Evolutionary conservation across 2,797 vertebrate species (phyloP), one percentile per base, ranked within the genome.

Genomic region (Calcarius lapponicus): DNA sequence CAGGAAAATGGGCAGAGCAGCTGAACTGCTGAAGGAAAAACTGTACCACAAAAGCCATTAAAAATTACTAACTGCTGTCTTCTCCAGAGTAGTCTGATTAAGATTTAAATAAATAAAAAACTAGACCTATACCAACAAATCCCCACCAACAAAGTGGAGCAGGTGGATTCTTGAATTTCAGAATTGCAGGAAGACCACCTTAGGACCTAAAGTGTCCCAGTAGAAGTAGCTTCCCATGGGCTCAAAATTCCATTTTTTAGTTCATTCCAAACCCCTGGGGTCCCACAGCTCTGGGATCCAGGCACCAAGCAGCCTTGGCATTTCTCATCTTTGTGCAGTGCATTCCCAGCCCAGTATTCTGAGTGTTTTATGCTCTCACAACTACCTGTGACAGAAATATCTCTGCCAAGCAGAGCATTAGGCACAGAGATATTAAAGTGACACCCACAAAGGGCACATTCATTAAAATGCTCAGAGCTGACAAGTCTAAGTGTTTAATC

Each of bases 231-330:
- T 10, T 38, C 3, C 43, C 6, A 2, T 28, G 13, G 66, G 60
- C 29, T 21, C 32, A 34, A 38, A 61, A 10, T 3, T 36, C 13
- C 6, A 14, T 15, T 42, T 51, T 32, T 32, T 13, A 65, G 11
- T 17, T 58, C 22, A 62, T 6, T 58, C 16, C 1, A 8, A 80
- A 15, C 5, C 10, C 11, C 6, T 7, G 5, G 9, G 1, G 2
- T 2, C 6, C 17, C 7, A 10, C 0, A 2, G 26, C 42, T 65
- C n/a, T 34, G 31, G 11, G 29, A 51, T n/a, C 8, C 36, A 58
- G 10, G 21, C 40, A 69, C 7, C 17, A 89, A n/a, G 22, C 5
- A 14, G 32, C 6, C 32, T 43, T 38, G n/a, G 9, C 7, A 26
- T 50, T 66, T 26, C 28, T 47, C 34, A 24, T 25, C 31, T 61